Evolutionary conservation across 2,113 vertebrate genomes (phyloP).

Genomic region (Caranx melampygus): DNA sequence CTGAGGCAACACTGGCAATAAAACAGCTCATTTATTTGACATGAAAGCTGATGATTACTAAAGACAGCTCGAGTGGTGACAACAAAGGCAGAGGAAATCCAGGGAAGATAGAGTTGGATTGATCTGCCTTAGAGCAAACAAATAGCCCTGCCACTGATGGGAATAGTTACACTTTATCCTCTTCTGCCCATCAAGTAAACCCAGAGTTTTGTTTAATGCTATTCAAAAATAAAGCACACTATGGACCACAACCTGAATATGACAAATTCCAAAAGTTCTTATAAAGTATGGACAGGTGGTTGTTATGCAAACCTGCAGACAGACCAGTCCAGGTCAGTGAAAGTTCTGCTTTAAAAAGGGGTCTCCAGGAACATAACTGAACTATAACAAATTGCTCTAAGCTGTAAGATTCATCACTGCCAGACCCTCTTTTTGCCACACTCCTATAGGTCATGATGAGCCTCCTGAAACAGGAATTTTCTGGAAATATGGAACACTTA

Average conservation of each 20-base stretch:
- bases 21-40: slow-evolving; percentile 75
- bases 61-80: slow-evolving; percentile 72
- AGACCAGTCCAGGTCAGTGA: slow-evolving; percentile 27
- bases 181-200: slow-evolving; percentile 44
- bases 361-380: slow-evolving; percentile 56
- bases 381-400: slow-evolving; percentile 64
- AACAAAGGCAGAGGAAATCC: slow-evolving; percentile 73
- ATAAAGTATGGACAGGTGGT: slow-evolving; percentile 11
- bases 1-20: slow-evolving; percentile 44
- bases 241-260: slow-evolving; percentile 21
- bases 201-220: slow-evolving; percentile 38
- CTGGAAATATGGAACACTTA: slow-evolving; percentile 70
- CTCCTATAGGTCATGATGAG: slow-evolving; percentile 69
- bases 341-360: slow-evolving; percentile 50
- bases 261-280: slow-evolving; percentile 4
- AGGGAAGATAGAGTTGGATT: slow-evolving; percentile 70
- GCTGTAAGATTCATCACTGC: slow-evolving; percentile 74
- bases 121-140: slow-evolving; percentile 67
- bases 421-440: slow-evolving; percentile 56
- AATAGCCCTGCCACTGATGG: slow-evolving; percentile 67
- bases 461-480: slow-evolving; percentile 66
- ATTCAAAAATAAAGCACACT: slow-evolving; percentile 29
- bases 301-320: slow-evolving; percentile 23
- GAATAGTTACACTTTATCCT: slow-evolving; percentile 56
- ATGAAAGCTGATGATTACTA: slow-evolving; percentile 75